Conservation (phyloP, 1,140 invertebrate species). For the Achroia grisella region DNA sequence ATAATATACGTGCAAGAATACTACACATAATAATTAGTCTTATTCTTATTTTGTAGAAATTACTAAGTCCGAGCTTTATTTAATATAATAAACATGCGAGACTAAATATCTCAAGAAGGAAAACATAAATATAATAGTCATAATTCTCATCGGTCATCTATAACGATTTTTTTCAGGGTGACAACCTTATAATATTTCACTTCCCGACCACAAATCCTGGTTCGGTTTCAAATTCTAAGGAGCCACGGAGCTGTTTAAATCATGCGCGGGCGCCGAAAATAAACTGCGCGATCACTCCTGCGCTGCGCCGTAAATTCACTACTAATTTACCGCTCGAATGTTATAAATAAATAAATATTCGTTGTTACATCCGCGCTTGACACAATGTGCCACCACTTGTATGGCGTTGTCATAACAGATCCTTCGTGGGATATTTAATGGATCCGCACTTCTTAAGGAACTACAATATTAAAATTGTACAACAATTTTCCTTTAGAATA, state of each 20-base stretch:
- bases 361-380: slow-evolving; percentile 48
- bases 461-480: too few relatives aligned
- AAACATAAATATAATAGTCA: too few relatives aligned
- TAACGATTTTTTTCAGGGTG: slow-evolving; percentile 33
- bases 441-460: slow-evolving; percentile 10
- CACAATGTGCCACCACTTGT: slow-evolving; percentile 58
- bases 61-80: too few relatives aligned
- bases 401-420: slow-evolving; percentile 62
- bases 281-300: slow-evolving; percentile 57
- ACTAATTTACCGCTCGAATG: slow-evolving; percentile 67
- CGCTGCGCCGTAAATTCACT: slow-evolving; percentile 57
- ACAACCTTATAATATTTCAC: slow-evolving; percentile 23
- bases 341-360: slow-evolving; percentile 72
- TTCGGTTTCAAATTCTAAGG: slow-evolving; percentile 53
- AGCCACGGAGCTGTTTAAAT: slow-evolving; percentile 61
- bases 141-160: slow-evolving; percentile 12
- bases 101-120: too few relatives aligned
- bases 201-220: slow-evolving; percentile 36
- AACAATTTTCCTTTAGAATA: too few relatives aligned
- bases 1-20: too few relatives aligned
- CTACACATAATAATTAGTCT: too few relatives aligned
- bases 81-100: too few relatives aligned
- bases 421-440: slow-evolving; percentile 41
- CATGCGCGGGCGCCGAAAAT: slow-evolving; percentile 61
- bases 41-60: too few relatives aligned